Evolutionary conservation across 2,888 invertebrate species (phyloP), one percentile per base, ranked within the genome.

Genomic region (Drosophila robusta): DNA sequence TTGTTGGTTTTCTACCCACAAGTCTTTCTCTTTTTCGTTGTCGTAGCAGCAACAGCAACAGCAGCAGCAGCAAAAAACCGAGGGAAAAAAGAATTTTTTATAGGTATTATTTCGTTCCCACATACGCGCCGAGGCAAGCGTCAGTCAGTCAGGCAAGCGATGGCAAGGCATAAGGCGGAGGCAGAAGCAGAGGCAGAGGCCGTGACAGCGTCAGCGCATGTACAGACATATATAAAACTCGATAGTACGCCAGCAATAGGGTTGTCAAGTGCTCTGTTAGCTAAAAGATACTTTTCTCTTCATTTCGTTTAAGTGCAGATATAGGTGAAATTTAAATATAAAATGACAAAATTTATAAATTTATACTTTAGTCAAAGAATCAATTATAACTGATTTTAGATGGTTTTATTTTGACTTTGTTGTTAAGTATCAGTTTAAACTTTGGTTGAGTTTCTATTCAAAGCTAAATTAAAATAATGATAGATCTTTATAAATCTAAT

Each of bases 1-100:
- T 85, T 84, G 83, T 87, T 90, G 86, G 80, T 85, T 89, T 87
- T 87, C 89, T 89, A 90, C 90, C 90, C 90, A 90, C 90, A 90
- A 90, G 90, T 90, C 90, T 90, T 90, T 90, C 90, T 89, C 90
- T 90, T 90, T 80, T 90, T 89, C 76, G 75, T 69, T 71, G 80
- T 68, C 71, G 79, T 68, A 66, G 75, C 65, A 69, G 77, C 56
- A 73, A 61, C 63, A 68, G 83, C 69, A 65, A 45, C 57, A 66
- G 71, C 71, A 64, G 45, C 58, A 70, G 67, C 67, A 70, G 50
- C 62, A 56, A 77, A 80, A 81, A 67, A 67, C 26, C 32, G 52
- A 71, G 72, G 72, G 65, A 65, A 73, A 71, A 74, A 76, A 60
- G 42, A 58, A 70, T 73, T 57, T 70, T 73, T 82, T 82, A 82